A percentile compares a stretch with the other conserved stretches of the same genome.
phyloP scores from a whole-genome alignment of 2,888 invertebrate genomes.

The Drosophila planitibia region DNA sequence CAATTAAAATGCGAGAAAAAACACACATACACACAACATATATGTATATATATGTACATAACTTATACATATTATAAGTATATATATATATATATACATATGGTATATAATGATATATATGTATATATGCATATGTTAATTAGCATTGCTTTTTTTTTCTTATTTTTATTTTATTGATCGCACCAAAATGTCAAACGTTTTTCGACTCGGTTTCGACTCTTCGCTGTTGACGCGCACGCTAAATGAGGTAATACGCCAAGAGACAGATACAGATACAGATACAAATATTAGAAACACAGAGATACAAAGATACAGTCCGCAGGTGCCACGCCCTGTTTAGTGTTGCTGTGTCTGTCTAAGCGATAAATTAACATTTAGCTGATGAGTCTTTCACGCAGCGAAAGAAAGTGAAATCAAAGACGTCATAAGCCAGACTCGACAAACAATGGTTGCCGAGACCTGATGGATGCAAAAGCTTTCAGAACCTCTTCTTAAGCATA shows the following conservation, averaged over 20 bases:
- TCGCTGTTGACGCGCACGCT: slow-evolving; percentile 46
- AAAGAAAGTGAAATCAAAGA: slow-evolving; percentile 61
- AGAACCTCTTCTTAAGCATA: background rate
- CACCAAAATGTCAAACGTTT: slow-evolving; percentile 80
- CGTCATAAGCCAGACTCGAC: slow-evolving; percentile 31
- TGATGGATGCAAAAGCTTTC: background rate
- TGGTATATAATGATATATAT: slow-evolving; percentile 44
- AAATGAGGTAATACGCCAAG: slow-evolving; percentile 72
- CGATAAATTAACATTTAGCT: slow-evolving; percentile 63
- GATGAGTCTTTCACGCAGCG: slow-evolving; percentile 55
- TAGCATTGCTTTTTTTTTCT: slow-evolving; percentile 69
- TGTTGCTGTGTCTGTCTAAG: slow-evolving; percentile 37
- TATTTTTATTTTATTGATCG: slow-evolving; percentile 69
- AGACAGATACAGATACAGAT: slow-evolving; percentile 16
- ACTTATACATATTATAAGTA: slow-evolving; percentile 13
- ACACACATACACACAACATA: slow-evolving; percentile 23
- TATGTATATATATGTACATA: slow-evolving; percentile 26
- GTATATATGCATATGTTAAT: slow-evolving; percentile 70
- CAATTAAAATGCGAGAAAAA: slow-evolving; percentile 70
- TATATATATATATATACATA: slow-evolving; percentile 23
- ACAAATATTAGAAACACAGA: background rate
- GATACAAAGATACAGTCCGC: slow-evolving; percentile 6
- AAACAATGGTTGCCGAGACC: background rate
- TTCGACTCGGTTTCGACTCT: slow-evolving; percentile 50
- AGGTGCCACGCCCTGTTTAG: slow-evolving; percentile 55